A percentile compares a stretch with the other conserved stretches of the same genome.
Evolutionary conservation across 2,113 vertebrate species (phyloP).

Genomic region (Cepphus grylle): DNA sequence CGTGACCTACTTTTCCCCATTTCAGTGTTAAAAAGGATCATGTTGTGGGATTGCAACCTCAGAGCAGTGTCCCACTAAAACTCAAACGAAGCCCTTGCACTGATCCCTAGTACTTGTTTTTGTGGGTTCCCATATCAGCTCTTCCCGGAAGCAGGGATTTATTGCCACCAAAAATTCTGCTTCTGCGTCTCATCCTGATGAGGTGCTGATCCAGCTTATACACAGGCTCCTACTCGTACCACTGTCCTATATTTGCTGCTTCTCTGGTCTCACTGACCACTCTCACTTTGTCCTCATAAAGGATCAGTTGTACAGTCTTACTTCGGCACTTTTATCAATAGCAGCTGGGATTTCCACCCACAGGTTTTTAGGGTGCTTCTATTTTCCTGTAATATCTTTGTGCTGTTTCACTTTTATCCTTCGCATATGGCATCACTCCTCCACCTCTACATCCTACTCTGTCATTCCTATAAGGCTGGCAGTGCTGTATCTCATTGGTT

Average conservation of each 20-base stretch:
- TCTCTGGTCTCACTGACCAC: background rate
- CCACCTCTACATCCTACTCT: background rate
- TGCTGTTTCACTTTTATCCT: background rate
- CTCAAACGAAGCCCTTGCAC: background rate
- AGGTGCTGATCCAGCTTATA: background rate
- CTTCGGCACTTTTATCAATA: background rate
- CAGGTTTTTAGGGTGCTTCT: background rate
- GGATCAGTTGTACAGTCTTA: background rate
- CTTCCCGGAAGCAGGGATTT: background rate
- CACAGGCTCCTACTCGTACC: background rate
- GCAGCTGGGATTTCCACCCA: background rate
- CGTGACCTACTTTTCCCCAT: background rate
- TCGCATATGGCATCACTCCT: background rate
- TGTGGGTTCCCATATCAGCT: background rate
- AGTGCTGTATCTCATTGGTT: background rate
- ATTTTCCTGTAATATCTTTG: background rate
- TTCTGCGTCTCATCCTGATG: background rate
- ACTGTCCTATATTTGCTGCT: background rate
- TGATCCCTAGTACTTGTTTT: background rate
- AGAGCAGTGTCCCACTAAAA: background rate
- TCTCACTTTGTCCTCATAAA: background rate
- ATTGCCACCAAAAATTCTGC: background rate
- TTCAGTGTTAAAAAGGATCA: background rate
- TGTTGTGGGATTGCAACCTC: background rate
- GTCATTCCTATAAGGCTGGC: background rate